Conservation (phyloP, 2,113 vertebrate species). For the Aspidoscelis tigris region DNA sequence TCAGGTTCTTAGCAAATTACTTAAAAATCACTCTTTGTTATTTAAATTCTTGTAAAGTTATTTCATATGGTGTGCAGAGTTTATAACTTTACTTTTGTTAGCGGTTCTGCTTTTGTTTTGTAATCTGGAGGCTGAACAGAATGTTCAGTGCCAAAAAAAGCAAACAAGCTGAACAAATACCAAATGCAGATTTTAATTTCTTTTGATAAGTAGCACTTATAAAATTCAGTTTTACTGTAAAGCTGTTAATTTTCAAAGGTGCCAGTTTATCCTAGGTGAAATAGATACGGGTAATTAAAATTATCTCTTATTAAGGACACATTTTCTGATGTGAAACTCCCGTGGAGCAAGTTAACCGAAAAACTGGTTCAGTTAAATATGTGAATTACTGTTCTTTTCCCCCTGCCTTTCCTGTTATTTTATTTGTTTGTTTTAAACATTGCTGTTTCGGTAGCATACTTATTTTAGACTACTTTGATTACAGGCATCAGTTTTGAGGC, state of each 20-base stretch:
- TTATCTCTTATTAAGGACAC: neutral
- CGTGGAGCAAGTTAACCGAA: neutral
- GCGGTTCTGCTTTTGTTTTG: slow-evolving; percentile 31
- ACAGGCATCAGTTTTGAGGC: neutral
- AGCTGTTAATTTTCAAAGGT: slow-evolving; percentile 17
- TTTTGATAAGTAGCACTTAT: slow-evolving; percentile 6
- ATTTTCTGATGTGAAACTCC: neutral
- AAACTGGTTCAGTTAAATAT: neutral
- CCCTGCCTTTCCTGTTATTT: too few relatives aligned
- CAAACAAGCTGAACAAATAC: slow-evolving; percentile 33
- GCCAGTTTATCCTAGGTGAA: slow-evolving; percentile 4
- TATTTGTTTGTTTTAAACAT: too few relatives aligned
- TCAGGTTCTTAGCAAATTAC: neutral
- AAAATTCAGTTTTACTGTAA: slow-evolving; percentile 13
- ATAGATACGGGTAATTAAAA: slow-evolving; percentile 1
- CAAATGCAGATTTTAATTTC: slow-evolving; percentile 34
- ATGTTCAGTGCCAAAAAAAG: slow-evolving; percentile 24
- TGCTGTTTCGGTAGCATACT: neutral
- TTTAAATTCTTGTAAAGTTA: slow-evolving; percentile 9
- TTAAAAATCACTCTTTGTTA: slow-evolving; percentile 4
- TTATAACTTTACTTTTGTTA: slow-evolving; percentile 26
- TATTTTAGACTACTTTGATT: neutral
- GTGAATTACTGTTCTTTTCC: neutral
- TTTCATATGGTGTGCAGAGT: slow-evolving; percentile 1
- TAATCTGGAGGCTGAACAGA: slow-evolving; percentile 35